Evolutionary conservation across 2,113 vertebrate genomes (phyloP).

Genomic region (Vombatus ursinus): DNA sequence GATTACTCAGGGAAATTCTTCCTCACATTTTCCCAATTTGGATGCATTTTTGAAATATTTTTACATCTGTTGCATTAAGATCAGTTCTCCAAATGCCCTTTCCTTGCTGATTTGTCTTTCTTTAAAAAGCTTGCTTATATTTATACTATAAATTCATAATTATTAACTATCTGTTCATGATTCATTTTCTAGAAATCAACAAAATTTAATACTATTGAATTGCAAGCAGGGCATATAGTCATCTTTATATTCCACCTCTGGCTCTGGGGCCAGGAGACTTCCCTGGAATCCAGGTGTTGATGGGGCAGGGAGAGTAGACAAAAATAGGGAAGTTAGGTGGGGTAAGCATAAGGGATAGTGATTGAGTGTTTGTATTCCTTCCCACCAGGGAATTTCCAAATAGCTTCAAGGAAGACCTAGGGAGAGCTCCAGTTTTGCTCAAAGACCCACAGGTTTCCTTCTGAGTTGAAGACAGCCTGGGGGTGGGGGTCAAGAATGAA

Average conservation of each 20-base stretch:
- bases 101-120: neutral
- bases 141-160: neutral
- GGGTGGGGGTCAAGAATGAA: neutral
- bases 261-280: neutral
- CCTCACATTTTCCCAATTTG: slow-evolving; percentile 14
- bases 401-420: neutral
- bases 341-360: neutral
- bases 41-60: neutral
- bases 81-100: neutral
- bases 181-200: slow-evolving; percentile 4
- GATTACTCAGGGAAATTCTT: neutral
- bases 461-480: neutral
- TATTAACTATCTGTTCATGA: neutral
- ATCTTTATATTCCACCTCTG: neutral
- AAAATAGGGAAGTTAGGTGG: neutral
- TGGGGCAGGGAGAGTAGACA: neutral
- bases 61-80: neutral
- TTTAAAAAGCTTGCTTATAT: slow-evolving; percentile 1
- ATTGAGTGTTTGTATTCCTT: neutral
- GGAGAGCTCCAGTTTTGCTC: neutral
- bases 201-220: neutral
- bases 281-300: neutral
- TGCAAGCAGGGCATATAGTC: neutral
- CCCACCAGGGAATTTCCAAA: neutral
- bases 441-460: neutral